These are phyloP conservation scores for Drosophila yakuba DNA, from an alignment of 1,140 invertebrate species.

Conservation along the genomic window DNA sequence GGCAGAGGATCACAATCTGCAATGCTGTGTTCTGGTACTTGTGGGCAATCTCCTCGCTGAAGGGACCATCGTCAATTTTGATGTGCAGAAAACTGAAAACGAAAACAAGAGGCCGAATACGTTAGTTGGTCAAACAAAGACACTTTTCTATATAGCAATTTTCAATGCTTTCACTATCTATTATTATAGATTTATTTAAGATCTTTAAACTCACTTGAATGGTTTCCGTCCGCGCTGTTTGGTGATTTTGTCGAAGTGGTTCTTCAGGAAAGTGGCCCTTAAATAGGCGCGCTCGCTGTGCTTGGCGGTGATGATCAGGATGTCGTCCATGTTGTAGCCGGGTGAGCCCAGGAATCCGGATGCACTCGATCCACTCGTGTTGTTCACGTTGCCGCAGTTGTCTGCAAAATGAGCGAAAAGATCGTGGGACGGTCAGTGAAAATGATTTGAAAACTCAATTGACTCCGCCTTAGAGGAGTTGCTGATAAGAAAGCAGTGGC, in stretches of 20 bases:
- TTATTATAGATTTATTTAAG: neutral
- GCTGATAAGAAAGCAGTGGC: constrained; percentile 69
- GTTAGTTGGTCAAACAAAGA: neutral
- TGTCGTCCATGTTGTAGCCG: constrained; percentile 90
- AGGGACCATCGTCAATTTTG: constrained; percentile 89
- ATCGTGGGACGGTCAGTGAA: constrained; percentile 57
- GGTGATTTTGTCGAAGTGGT: constrained; percentile 93
- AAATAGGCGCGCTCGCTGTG: constrained; percentile 90
- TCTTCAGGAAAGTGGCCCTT: constrained; percentile 92
- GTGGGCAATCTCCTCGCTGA: constrained; percentile 86
- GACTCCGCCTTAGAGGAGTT: constrained; percentile 13
- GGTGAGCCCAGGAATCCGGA: constrained; percentile 55
- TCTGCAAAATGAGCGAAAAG: constrained; percentile 81
- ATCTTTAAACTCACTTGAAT: constrained; percentile 87
- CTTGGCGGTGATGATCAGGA: constrained; percentile 91
- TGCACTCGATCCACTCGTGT: constrained; percentile 65
- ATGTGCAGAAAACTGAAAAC: constrained; percentile 89
- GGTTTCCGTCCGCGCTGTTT: constrained; percentile 90
- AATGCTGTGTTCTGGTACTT: constrained; percentile 88
- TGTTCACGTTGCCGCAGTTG: constrained; percentile 83
- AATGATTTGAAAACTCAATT: constrained; percentile 27
- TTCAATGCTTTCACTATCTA: neutral
- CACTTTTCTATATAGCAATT: no score
- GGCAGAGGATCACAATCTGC: constrained; percentile 92
- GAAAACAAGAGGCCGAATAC: neutral